Conservation (phyloP, 2,113 vertebrate genomes). For the Crotalus viridis region DNA sequence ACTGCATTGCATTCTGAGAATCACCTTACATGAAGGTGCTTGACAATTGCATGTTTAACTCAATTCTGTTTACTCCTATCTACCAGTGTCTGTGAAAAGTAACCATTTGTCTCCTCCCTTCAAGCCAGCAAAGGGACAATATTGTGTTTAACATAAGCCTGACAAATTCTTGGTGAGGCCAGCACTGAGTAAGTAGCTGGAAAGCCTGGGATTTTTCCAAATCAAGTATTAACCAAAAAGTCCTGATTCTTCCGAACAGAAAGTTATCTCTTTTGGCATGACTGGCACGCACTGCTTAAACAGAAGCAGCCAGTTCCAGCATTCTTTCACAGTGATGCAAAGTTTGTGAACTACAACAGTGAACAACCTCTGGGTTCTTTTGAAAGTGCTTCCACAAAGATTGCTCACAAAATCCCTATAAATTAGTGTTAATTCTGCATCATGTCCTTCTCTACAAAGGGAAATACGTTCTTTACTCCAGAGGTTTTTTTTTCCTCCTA, state of each 20-base stretch:
- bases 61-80: not conserved
- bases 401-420: slow-evolving; percentile 27
- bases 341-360: slow-evolving; percentile 31
- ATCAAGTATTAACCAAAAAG: slow-evolving; percentile 52
- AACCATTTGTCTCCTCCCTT: not conserved
- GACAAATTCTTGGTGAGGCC: slow-evolving; percentile 18
- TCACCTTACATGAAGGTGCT: not conserved
- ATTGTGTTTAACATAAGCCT: not conserved
- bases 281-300: slow-evolving; percentile 26
- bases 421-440: not conserved
- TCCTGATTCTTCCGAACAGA: slow-evolving; percentile 34
- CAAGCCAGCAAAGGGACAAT: not conserved
- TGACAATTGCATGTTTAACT: not conserved
- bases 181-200: slow-evolving; percentile 6
- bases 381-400: slow-evolving; percentile 19
- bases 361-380: slow-evolving; percentile 29
- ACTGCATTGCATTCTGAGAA: not conserved
- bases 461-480: slow-evolving; percentile 14
- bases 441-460: not conserved
- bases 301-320: slow-evolving; percentile 9
- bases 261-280: slow-evolving; percentile 34
- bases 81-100: not conserved
- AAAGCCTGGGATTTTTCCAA: slow-evolving; percentile 32
- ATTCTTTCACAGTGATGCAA: slow-evolving; percentile 49
- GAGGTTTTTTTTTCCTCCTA: not conserved